Evolutionary conservation across 2,113 vertebrate genomes (phyloP).

Genomic region (Tachysurus fulvidraco): DNA sequence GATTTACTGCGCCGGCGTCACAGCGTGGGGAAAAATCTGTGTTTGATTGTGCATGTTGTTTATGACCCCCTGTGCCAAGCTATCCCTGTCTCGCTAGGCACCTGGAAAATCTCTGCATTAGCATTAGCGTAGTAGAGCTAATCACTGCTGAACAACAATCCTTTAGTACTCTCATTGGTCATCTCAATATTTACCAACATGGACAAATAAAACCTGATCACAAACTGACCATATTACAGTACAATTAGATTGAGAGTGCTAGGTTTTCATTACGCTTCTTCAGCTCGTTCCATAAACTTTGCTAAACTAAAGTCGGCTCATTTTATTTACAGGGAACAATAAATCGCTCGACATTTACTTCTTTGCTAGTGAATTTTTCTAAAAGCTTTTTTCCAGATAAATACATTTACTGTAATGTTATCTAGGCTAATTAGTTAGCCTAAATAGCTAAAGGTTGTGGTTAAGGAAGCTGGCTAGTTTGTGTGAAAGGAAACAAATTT

Average conservation of each 20-base stretch:
- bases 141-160: neutral
- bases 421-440: neutral
- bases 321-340: neutral
- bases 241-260: neutral
- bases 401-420: neutral
- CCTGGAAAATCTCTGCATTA: neutral
- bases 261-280: neutral
- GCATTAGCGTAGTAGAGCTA: neutral
- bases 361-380: neutral
- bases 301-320: neutral
- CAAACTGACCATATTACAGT: neutral
- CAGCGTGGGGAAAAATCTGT: conserved; percentile 22
- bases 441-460: neutral
- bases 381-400: neutral
- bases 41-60: neutral
- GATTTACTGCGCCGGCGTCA: conserved; percentile 43
- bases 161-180: neutral
- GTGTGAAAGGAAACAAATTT: neutral
- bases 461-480: neutral
- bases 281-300: neutral
- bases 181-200: neutral
- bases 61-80: neutral
- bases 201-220: neutral
- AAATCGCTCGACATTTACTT: neutral
- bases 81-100: neutral